Evolutionary conservation across 2,888 invertebrate species (phyloP).

Genomic region (Nymphalis c-album): DNA sequence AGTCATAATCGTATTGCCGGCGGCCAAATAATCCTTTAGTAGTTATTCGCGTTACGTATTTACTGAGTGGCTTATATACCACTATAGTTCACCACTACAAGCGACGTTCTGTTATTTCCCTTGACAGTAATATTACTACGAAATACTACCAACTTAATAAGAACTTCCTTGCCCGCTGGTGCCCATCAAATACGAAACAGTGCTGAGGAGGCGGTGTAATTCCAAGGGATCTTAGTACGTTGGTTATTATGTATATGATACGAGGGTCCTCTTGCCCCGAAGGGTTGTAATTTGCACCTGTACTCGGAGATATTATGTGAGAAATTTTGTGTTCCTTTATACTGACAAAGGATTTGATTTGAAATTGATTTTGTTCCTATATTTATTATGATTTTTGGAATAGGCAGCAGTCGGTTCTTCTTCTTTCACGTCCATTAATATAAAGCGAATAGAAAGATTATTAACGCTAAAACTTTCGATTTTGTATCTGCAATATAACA

Average conservation of each 20-base stretch:
- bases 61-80: constrained; percentile 43
- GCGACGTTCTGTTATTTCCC: constrained; percentile 71
- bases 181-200: constrained; percentile 44
- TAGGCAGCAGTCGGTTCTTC: no score
- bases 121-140: constrained; percentile 69
- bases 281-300: constrained; percentile 76
- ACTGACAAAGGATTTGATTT: constrained; percentile 43
- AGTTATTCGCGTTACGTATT: constrained; percentile 39
- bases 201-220: constrained; percentile 40
- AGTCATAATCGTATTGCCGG: constrained; percentile 6
- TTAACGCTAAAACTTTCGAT: no score
- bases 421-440: no score
- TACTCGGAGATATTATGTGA: constrained; percentile 72
- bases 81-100: constrained; percentile 58
- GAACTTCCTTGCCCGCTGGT: constrained; percentile 52
- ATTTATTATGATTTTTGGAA: neutral
- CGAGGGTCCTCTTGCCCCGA: constrained; percentile 63
- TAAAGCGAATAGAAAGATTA: no score
- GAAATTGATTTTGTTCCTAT: constrained; percentile 39
- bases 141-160: constrained; percentile 59
- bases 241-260: constrained; percentile 61
- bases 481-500: no score
- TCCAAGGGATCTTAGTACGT: constrained; percentile 51
- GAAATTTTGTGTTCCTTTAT: constrained; percentile 67
- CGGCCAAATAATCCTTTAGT: constrained; percentile 27